Conservation (phyloP, 2,888 invertebrate species). For the Atrina japonica region DNA sequence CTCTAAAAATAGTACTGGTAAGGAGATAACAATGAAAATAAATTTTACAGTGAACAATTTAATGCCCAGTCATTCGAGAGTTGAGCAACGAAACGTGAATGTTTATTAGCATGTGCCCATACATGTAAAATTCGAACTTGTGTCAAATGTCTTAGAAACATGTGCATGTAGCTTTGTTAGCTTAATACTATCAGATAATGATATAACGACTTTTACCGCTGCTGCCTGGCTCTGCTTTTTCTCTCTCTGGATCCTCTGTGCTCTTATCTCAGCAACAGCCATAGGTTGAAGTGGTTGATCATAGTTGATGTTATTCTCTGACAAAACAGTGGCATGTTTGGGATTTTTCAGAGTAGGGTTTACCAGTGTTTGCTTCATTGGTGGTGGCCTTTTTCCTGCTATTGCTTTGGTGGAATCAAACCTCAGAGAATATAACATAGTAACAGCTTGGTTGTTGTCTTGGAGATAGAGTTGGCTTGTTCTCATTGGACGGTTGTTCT, state of each 20-base stretch:
- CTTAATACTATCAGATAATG: too few relatives aligned
- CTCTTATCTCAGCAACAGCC: conserved; percentile 83
- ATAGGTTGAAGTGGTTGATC: conserved; percentile 92
- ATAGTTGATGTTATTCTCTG: conserved; percentile 91
- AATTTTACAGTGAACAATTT: too few relatives aligned
- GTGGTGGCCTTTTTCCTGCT: conserved; percentile 83
- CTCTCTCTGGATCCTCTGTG: conserved; percentile 91
- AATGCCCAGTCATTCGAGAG: too few relatives aligned
- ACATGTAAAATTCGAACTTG: too few relatives aligned
- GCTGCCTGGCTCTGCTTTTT: conserved; percentile 69
- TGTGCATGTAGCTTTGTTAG: too few relatives aligned
- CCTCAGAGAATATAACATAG: conserved; percentile 85
- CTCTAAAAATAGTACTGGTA: too few relatives aligned
- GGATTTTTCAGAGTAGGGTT: conserved; percentile 88
- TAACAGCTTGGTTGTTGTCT: conserved; percentile 89
- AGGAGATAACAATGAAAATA: too few relatives aligned
- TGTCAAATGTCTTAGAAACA: too few relatives aligned
- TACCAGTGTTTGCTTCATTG: conserved; percentile 88
- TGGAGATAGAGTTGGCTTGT: conserved; percentile 89
- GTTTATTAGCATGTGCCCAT: too few relatives aligned
- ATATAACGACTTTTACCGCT: too few relatives aligned
- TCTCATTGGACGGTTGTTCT: conserved; percentile 86
- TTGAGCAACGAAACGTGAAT: too few relatives aligned
- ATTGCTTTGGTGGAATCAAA: conserved; percentile 90
- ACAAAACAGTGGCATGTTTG: conserved; percentile 91